phyloP scores from a whole-genome alignment of 2,797 vertebrate genomes.

The Morelia viridis region DNA sequence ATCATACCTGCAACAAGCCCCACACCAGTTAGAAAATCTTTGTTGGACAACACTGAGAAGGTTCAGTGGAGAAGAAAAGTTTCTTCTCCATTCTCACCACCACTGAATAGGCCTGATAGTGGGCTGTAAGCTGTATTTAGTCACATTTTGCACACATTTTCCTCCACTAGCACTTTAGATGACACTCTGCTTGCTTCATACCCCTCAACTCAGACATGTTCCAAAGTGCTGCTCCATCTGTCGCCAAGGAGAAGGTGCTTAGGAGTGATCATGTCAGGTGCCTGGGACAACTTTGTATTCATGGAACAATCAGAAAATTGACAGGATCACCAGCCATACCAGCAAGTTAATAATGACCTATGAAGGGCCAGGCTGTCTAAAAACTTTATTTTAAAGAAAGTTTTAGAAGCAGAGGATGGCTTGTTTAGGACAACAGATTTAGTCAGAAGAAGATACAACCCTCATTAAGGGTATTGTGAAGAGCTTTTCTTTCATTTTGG shows the following conservation, averaged over 20 bases:
- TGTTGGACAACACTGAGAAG: not conserved
- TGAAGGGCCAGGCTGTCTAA: not conserved
- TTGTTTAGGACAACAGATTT: not conserved
- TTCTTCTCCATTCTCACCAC: not conserved
- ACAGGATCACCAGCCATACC: not conserved
- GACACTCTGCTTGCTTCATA: not conserved
- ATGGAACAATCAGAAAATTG: not conserved
- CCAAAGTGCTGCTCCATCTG: not conserved
- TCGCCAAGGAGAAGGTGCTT: not conserved
- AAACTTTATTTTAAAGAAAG: not conserved
- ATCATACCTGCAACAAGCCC: not conserved
- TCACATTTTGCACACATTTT: not conserved
- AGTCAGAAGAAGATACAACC: not conserved
- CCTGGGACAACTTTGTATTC: not conserved
- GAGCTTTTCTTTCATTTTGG: too few relatives aligned
- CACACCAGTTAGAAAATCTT: not conserved
- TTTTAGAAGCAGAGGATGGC: not conserved
- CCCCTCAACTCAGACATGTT: not conserved
- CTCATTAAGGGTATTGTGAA: too few relatives aligned
- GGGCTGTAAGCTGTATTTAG: not conserved
- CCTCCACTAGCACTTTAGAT: not conserved
- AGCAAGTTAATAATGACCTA: not conserved
- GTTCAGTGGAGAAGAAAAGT: not conserved
- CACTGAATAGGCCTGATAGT: not conserved
- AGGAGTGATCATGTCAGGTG: not conserved